Evolutionary conservation across 2,888 invertebrate genomes (phyloP).

Genomic region (Drosophila crucigera): DNA sequence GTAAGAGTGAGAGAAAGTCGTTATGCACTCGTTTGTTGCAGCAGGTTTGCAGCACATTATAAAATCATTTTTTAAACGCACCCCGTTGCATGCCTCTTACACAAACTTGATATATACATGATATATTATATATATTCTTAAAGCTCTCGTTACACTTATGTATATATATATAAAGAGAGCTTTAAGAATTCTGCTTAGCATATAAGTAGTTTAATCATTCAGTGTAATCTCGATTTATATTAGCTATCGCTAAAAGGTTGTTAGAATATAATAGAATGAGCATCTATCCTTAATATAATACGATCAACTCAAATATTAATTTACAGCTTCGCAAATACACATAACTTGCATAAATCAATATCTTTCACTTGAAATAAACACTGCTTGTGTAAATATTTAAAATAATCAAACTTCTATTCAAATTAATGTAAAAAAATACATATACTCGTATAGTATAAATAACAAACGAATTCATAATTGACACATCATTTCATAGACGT

Average conservation of each 20-base stretch:
- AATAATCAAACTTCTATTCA: not conserved
- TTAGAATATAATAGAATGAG: not conserved
- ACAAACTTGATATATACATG: not conserved
- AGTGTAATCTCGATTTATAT: no score
- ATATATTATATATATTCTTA: not conserved
- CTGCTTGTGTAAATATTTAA: not conserved
- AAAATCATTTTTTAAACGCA: slow-evolving; percentile 53
- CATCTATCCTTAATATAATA: not conserved
- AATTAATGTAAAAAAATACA: not conserved
- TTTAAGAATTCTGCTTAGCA: not conserved
- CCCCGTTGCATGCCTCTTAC: not conserved
- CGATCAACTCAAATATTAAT: not conserved
- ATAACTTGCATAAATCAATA: no score
- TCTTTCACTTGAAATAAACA: not conserved
- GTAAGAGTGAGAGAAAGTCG: slow-evolving; percentile 12
- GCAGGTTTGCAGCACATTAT: slow-evolving; percentile 49
- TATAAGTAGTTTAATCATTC: not conserved
- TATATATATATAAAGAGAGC: not conserved
- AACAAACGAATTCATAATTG: not conserved
- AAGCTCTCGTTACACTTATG: no score
- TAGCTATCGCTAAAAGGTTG: not conserved
- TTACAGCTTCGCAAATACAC: not conserved
- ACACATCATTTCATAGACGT: not conserved
- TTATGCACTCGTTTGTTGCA: slow-evolving; percentile 31
- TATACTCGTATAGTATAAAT: not conserved